phyloP scores from a whole-genome alignment of 1,140 invertebrate species.

The Drosophila pachea region DNA sequence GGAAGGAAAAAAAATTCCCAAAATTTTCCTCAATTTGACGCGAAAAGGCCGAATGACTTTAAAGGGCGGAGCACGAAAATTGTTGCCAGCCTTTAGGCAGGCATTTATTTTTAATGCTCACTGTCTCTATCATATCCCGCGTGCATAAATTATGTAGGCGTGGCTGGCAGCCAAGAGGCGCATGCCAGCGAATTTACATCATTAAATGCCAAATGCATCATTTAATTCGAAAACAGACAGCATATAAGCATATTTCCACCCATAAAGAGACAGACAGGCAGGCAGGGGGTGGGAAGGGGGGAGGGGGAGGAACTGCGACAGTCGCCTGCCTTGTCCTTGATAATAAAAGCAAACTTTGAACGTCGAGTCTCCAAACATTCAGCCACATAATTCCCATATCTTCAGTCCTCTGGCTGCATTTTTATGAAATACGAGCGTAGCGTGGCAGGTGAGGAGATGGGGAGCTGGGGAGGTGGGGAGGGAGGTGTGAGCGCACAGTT shows the following conservation, averaged over 20 bases:
- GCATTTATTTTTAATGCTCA: neutral
- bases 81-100: too few relatives aligned
- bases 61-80: neutral
- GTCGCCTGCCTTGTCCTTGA: slow-evolving; percentile 55
- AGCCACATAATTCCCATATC: slow-evolving; percentile 17
- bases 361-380: slow-evolving; percentile 21
- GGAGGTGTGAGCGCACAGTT: too few relatives aligned
- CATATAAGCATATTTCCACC: slow-evolving; percentile 4
- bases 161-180: slow-evolving; percentile 1
- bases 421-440: slow-evolving; percentile 49
- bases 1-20: slow-evolving; percentile 22
- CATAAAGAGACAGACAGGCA: slow-evolving; percentile 18
- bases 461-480: slow-evolving; percentile 6
- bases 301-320: slow-evolving; percentile 20
- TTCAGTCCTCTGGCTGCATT: slow-evolving; percentile 30
- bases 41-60: too few relatives aligned
- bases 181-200: slow-evolving; percentile 66
- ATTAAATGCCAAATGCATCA: slow-evolving; percentile 75
- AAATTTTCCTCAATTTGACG: too few relatives aligned
- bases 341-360: slow-evolving; percentile 68
- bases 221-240: slow-evolving; percentile 66
- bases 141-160: slow-evolving; percentile 62
- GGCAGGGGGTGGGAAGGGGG: neutral
- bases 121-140: neutral
- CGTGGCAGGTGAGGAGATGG: slow-evolving; percentile 19